Evolutionary conservation across 2,113 vertebrate species (phyloP).

Genomic region (Chaetodon trifascialis): DNA sequence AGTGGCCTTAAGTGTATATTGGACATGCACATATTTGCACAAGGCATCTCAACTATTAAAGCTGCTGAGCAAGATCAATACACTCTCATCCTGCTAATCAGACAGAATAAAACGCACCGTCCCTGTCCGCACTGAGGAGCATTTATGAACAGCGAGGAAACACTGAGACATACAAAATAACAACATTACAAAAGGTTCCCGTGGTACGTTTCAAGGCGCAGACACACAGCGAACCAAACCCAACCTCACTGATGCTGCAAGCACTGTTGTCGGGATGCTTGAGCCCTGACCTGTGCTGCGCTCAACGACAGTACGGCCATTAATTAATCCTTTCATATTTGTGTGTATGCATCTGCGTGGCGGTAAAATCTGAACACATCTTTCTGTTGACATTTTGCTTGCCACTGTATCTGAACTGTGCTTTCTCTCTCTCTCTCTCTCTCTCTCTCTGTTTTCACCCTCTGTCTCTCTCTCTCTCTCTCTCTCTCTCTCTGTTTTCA

Average conservation of each 20-base stretch:
- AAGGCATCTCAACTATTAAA: constrained; percentile 50
- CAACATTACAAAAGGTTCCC: constrained; percentile 20
- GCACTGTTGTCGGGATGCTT: not conserved
- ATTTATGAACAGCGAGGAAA: constrained; percentile 38
- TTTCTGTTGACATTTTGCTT: constrained; percentile 42
- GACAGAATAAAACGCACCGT: constrained; percentile 47
- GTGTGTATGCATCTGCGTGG: constrained; percentile 17
- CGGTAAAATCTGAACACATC: not conserved
- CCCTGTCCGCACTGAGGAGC: constrained; percentile 22
- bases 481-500: no score
- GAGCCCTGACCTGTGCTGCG: constrained; percentile 53
- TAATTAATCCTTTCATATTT: constrained; percentile 14
- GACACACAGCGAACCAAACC: constrained; percentile 4
- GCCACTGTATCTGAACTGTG: not conserved
- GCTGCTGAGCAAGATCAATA: constrained; percentile 65
- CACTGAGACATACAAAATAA: constrained; percentile 18
- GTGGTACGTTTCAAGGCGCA: constrained; percentile 4
- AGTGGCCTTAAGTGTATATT: constrained; percentile 41
- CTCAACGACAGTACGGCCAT: constrained; percentile 8
- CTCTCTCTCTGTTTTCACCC: constrained; percentile 3
- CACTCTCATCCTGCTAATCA: constrained; percentile 51
- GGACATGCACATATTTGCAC: constrained; percentile 55
- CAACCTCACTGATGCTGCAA: not conserved
- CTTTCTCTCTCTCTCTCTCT: constrained; percentile 23
- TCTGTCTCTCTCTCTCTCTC: constrained; percentile 48